Evolutionary conservation across 2,888 invertebrate species (phyloP).

Genomic region (Synanthedon myopaeformis): DNA sequence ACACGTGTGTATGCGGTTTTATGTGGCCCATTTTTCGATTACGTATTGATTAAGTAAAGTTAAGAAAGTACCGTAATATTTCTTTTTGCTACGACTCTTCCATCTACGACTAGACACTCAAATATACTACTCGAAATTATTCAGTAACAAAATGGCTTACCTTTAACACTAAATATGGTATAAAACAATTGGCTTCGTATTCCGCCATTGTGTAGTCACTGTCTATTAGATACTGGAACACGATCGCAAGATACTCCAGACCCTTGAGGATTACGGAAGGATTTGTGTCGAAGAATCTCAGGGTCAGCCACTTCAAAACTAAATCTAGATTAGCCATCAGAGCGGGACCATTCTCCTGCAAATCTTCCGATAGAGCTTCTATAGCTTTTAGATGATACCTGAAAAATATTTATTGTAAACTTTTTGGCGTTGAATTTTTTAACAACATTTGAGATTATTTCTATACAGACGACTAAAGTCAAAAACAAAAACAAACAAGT

Average conservation of each 20-base stretch:
- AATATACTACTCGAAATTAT: neutral
- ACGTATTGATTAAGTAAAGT: no score
- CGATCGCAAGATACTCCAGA: constrained; percentile 88
- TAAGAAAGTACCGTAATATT: no score
- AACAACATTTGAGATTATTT: constrained; percentile 9
- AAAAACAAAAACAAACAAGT: constrained; percentile 2
- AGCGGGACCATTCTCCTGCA: constrained; percentile 81
- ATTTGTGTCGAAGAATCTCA: constrained; percentile 98
- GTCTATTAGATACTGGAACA: constrained; percentile 85
- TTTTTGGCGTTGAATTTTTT: no score
- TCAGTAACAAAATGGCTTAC: constrained; percentile 45
- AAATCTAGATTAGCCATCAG: constrained; percentile 92
- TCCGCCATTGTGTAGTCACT: constrained; percentile 89
- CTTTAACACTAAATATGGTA: constrained; percentile 95
- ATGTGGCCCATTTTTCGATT: no score
- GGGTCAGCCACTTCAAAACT: constrained; percentile 95
- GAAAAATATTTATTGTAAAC: constrained; percentile 5
- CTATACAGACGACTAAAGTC: no score
- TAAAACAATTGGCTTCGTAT: constrained; percentile 91
- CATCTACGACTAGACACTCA: neutral
- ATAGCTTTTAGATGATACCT: constrained; percentile 96
- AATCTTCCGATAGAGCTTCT: constrained; percentile 87
- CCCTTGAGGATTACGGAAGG: constrained; percentile 96
- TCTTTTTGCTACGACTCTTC: neutral
- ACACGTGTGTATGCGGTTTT: no score